Conservation (phyloP, 2,797 vertebrate species). For the Myotis daubentonii region DNA sequence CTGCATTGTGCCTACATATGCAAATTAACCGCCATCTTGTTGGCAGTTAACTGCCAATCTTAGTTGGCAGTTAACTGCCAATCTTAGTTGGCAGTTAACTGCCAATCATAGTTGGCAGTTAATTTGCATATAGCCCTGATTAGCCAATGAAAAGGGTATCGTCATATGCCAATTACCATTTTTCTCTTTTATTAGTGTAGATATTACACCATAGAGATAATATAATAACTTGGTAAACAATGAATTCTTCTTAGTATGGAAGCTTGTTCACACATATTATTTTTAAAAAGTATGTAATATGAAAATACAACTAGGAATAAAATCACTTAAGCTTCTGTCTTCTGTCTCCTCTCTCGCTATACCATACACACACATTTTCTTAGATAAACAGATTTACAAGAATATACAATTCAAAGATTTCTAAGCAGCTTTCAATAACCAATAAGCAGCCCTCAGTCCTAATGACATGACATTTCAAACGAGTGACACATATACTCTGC, state of each 20-base stretch:
- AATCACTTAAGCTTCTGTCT: background rate
- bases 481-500: background rate
- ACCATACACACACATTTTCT: background rate
- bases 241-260: background rate
- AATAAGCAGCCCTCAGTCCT: background rate
- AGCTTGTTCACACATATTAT: background rate
- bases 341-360: background rate
- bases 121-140: too few relatives aligned
- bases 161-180: too few relatives aligned
- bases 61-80: too few relatives aligned
- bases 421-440: background rate
- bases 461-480: background rate
- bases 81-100: too few relatives aligned
- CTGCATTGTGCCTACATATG: too few relatives aligned
- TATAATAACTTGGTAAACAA: background rate
- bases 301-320: conserved; percentile 18
- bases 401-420: background rate
- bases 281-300: background rate
- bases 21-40: too few relatives aligned
- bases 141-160: too few relatives aligned
- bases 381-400: background rate
- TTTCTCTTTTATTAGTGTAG: too few relatives aligned
- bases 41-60: too few relatives aligned
- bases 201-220: background rate
- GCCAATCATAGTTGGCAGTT: too few relatives aligned